Conservation (phyloP, 2,888 invertebrate genomes). For the Trachelus tabidus region DNA sequence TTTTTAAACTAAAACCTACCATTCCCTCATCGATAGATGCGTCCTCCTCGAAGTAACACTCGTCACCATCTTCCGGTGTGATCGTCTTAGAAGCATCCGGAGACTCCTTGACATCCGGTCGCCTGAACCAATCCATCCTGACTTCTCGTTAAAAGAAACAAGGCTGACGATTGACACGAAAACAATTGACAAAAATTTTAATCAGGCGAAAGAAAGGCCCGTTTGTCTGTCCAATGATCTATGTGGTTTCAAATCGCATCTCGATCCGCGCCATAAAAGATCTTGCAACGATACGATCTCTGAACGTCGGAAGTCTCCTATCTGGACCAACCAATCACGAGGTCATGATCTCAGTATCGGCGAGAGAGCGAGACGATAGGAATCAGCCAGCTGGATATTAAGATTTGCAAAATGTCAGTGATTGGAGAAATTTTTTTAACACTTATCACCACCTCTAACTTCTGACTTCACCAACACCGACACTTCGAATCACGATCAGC, state of each 20-base stretch:
- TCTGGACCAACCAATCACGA: background rate
- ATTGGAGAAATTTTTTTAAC: background rate
- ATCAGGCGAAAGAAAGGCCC: background rate
- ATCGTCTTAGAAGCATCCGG: constrained; percentile 42
- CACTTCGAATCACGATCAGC: background rate
- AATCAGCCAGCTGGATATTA: background rate
- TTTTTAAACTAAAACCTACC: constrained; percentile 49
- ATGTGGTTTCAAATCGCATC: background rate
- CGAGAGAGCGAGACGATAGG: background rate
- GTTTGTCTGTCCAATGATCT: background rate
- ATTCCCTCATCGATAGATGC: constrained; percentile 60
- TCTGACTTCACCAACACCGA: background rate
- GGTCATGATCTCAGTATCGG: background rate
- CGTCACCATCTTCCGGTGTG: constrained; percentile 55
- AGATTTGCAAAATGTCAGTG: background rate
- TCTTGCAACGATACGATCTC: background rate
- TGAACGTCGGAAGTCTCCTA: background rate
- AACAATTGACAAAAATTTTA: background rate
- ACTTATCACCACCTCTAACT: background rate
- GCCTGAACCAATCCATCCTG: constrained; percentile 57
- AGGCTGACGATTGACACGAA: background rate
- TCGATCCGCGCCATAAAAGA: background rate
- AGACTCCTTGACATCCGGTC: constrained; percentile 49
- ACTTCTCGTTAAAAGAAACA: background rate
- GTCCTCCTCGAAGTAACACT: constrained; percentile 60